Conservation (phyloP, 1,140 invertebrate genomes). For the Pomacea maculata region DNA sequence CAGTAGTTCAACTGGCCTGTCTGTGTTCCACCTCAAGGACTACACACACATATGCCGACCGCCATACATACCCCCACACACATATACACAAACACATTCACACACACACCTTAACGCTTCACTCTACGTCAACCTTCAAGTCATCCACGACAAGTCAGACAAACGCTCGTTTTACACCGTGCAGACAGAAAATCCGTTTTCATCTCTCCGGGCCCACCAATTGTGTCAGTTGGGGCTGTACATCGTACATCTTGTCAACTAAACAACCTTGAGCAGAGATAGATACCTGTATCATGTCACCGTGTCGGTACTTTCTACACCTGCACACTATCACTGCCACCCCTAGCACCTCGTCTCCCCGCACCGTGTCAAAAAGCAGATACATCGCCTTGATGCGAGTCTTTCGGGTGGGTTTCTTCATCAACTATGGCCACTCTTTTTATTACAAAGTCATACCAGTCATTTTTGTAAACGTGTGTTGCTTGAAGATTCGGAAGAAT, state of each 20-base stretch:
- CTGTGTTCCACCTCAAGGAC: not conserved
- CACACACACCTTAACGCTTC: not conserved
- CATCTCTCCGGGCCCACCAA: too few species aligned
- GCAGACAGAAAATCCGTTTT: not conserved
- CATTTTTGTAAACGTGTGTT: too few species aligned
- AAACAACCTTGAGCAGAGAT: not conserved
- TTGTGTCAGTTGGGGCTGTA: not conserved
- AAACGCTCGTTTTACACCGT: not conserved
- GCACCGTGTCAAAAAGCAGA: too few species aligned
- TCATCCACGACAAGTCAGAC: not conserved
- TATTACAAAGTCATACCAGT: too few species aligned
- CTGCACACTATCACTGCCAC: too few species aligned
- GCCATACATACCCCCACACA: not conserved
- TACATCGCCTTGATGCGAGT: too few species aligned
- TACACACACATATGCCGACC: not conserved
- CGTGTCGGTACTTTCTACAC: too few species aligned
- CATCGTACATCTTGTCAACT: not conserved
- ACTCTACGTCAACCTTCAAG: not conserved
- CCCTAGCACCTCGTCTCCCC: too few species aligned
- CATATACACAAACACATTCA: not conserved
- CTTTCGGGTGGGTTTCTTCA: too few species aligned
- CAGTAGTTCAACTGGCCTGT: not conserved
- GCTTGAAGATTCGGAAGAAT: too few species aligned
- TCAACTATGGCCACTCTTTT: too few species aligned
- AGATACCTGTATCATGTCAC: not conserved